These are phyloP conservation scores for Strix aluco DNA, from an alignment of 2,113 vertebrate species.

Conservation along the genomic window DNA sequence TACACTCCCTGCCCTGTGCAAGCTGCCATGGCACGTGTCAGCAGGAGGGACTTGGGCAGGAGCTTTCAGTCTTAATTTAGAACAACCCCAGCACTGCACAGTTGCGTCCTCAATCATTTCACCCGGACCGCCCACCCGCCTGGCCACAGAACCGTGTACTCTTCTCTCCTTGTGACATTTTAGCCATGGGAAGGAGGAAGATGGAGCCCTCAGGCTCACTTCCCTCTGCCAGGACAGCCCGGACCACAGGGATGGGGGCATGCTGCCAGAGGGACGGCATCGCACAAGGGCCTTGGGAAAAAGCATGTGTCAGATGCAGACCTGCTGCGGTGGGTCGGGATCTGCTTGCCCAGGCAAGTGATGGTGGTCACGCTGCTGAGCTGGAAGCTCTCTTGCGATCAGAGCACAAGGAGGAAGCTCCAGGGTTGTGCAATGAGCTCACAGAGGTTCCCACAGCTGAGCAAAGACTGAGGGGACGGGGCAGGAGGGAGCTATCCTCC, in stretches of 20 bases:
- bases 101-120: neutral
- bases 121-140: neutral
- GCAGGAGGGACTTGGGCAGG: neutral
- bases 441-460: slow-evolving; percentile 72
- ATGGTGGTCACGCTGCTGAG: slow-evolving; percentile 54
- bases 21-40: neutral
- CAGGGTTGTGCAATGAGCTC: slow-evolving; percentile 59
- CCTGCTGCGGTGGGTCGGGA: neutral
- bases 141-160: neutral
- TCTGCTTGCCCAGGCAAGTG: slow-evolving; percentile 25
- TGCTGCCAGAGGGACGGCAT: neutral
- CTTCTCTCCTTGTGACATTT: slow-evolving; percentile 37
- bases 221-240: slow-evolving; percentile 50
- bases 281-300: neutral
- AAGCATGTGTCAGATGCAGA: neutral
- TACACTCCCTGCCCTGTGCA: neutral
- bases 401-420: slow-evolving; percentile 71
- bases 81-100: neutral
- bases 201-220: slow-evolving; percentile 39
- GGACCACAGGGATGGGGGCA: slow-evolving; percentile 6
- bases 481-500: neutral
- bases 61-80: neutral
- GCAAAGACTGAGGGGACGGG: neutral
- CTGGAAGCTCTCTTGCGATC: slow-evolving; percentile 48
- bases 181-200: slow-evolving; percentile 65